Conservation (phyloP, 2,797 vertebrate genomes). For the Megalops cyprinoides region DNA sequence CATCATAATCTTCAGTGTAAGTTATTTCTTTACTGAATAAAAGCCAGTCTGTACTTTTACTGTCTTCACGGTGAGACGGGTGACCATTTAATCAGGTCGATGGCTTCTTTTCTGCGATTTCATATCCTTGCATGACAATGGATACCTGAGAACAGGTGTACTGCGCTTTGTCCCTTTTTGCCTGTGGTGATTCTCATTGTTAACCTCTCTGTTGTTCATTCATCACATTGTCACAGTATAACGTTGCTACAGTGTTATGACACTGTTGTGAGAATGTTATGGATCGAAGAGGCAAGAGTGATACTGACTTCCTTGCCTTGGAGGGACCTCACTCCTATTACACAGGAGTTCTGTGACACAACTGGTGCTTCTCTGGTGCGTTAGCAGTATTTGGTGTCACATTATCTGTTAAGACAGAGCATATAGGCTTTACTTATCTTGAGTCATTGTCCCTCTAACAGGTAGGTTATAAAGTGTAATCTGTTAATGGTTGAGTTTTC, state of each 20-base stretch:
- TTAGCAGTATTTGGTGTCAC: neutral
- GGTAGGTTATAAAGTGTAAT: neutral
- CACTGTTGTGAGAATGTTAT: too few relatives aligned
- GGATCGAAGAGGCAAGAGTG: too few relatives aligned
- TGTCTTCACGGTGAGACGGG: neutral
- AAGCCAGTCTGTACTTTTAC: neutral
- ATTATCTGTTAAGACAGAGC: neutral
- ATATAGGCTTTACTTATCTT: neutral
- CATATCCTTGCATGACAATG: too few relatives aligned
- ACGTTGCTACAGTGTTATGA: neutral
- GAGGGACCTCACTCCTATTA: too few relatives aligned
- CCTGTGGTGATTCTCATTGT: too few relatives aligned
- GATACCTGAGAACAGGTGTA: too few relatives aligned
- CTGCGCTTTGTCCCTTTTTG: too few relatives aligned
- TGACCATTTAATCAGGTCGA: neutral
- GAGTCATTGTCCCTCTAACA: neutral
- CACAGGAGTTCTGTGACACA: neutral
- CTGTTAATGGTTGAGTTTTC: slow-evolving; percentile 10
- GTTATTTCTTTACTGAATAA: neutral
- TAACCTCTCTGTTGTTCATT: neutral
- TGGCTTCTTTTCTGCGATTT: too few relatives aligned
- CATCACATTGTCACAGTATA: neutral
- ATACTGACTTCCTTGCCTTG: too few relatives aligned
- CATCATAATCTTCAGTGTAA: neutral
- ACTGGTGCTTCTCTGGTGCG: neutral